Percentiles rank a stretch among this genome's conserved stretches.
Evolutionary conservation across 1,140 invertebrate species (phyloP).

Genomic region (Conus ventricosus): DNA sequence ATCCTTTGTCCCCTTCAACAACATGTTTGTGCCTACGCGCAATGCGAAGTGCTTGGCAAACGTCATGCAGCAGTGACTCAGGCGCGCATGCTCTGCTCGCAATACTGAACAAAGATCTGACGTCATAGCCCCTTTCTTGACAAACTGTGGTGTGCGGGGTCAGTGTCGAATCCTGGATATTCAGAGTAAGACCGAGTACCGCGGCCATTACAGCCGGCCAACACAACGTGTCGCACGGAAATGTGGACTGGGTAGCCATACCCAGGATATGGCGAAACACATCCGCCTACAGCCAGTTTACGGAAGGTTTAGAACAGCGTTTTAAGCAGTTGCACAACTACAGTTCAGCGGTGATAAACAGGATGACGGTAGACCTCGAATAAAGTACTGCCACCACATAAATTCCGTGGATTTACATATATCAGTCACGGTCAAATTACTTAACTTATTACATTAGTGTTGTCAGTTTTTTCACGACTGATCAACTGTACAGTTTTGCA

Average conservation of each 20-base stretch:
- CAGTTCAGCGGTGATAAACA: too few relatives aligned
- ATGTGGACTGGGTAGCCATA: not conserved
- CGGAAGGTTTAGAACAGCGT: too few relatives aligned
- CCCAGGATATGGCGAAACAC: too few relatives aligned
- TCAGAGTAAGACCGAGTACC: conserved; percentile 40
- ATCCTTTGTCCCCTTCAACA: not conserved
- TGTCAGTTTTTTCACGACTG: too few relatives aligned
- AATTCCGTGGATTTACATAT: too few relatives aligned
- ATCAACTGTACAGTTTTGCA: too few relatives aligned
- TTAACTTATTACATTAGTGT: too few relatives aligned
- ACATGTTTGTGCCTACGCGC: not conserved
- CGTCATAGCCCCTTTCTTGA: conserved; percentile 31
- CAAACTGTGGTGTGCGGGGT: not conserved
- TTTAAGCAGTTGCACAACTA: too few relatives aligned
- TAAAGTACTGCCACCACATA: too few relatives aligned
- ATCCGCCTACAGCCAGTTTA: too few relatives aligned
- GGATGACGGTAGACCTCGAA: too few relatives aligned
- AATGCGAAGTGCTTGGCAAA: conserved; percentile 24
- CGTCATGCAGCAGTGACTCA: conserved; percentile 45
- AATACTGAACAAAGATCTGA: conserved; percentile 38
- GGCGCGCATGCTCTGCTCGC: conserved; percentile 26
- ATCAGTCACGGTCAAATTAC: too few relatives aligned
- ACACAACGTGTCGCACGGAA: not conserved
- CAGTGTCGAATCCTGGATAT: not conserved
- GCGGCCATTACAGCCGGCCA: not conserved